Evolutionary conservation across 2,888 invertebrate genomes (phyloP).

Genomic region (Perdita meconis): DNA sequence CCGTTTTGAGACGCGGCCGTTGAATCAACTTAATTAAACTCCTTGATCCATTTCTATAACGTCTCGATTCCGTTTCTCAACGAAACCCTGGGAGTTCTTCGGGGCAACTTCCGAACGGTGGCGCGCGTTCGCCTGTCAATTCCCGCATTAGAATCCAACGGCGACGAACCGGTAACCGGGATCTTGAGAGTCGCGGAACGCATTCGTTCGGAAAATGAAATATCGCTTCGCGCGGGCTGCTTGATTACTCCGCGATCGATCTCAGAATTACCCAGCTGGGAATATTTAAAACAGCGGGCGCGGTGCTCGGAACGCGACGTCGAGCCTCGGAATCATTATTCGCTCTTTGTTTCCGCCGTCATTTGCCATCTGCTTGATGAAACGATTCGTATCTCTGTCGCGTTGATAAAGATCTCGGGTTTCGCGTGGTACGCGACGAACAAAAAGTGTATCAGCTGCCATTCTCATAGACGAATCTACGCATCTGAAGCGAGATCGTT

Average conservation of each 20-base stretch:
- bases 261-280: constrained; percentile 23
- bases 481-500: too few species aligned
- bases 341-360: background rate
- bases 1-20: constrained; percentile 61
- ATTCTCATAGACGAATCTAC: background rate
- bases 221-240: constrained; percentile 53
- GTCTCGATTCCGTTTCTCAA: constrained; percentile 67
- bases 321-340: background rate
- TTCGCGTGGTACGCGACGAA: background rate
- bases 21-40: constrained; percentile 75
- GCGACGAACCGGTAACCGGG: too few species aligned
- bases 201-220: constrained; percentile 63
- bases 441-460: too few species aligned
- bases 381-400: background rate
- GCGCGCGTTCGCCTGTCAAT: constrained; percentile 68
- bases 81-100: constrained; percentile 56
- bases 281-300: constrained; percentile 24
- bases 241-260: constrained; percentile 55
- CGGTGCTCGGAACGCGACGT: background rate
- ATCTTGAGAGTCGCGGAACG: constrained; percentile 54
- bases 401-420: background rate
- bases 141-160: constrained; percentile 58
- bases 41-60: constrained; percentile 74
- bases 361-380: background rate
- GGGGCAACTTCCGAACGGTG: constrained; percentile 51